Evolutionary conservation across 2,113 vertebrate genomes (phyloP).

Genomic region (Choloepus hoffmanni): DNA sequence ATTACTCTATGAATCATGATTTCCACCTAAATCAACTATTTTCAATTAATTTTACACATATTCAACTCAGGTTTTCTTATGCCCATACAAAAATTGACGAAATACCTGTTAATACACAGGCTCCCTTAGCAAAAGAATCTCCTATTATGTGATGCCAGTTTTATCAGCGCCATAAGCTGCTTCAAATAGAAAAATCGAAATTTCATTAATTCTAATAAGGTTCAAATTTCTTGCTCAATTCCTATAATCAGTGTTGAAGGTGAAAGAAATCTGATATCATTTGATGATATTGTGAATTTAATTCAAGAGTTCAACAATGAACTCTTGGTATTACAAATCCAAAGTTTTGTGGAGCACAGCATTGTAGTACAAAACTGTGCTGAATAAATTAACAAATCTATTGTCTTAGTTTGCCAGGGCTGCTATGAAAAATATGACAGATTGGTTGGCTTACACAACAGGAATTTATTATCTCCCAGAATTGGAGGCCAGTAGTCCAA

Average conservation of each 20-base stretch:
- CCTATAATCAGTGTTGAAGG: neutral
- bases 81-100: neutral
- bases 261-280: neutral
- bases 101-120: neutral
- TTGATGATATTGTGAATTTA: neutral
- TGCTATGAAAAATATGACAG: too few relatives aligned
- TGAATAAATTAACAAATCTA: neutral
- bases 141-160: neutral
- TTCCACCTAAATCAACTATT: neutral
- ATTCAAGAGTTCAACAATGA: neutral
- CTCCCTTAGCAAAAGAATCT: neutral
- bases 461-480: too few relatives aligned
- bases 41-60: neutral
- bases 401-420: neutral
- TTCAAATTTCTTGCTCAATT: neutral
- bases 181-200: neutral
- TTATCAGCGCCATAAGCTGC: neutral
- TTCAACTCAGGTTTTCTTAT: neutral
- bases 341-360: neutral
- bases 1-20: neutral
- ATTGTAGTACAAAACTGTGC: neutral
- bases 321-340: neutral
- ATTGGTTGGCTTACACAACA: too few relatives aligned
- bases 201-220: neutral
- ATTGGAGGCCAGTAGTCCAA: too few relatives aligned